Evolutionary conservation across 2,888 invertebrate genomes (phyloP), one percentile per base, ranked within the genome.

Genomic region (Thumatha senex): DNA sequence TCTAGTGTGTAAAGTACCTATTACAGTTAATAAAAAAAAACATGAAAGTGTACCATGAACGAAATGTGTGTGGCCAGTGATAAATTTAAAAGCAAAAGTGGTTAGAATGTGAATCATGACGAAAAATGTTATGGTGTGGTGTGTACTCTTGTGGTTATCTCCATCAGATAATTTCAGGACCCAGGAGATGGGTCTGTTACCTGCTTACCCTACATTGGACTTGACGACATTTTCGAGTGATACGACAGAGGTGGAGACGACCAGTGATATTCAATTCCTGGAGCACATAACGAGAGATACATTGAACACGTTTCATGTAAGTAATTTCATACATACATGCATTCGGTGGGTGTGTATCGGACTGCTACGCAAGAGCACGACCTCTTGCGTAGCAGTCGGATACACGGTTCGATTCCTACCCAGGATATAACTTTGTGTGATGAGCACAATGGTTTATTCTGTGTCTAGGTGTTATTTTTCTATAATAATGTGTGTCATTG

Each of bases 81-180:
- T 54, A 44, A 45, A 54, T 52, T 49, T 42, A 46, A 54, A 54
- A 24, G 49, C 15, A 33, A 54, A 42, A 38, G 51, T 29, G 9
- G 9, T 14, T 62, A 61, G 38, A 57, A 55, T 66, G 73, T 67
- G 60, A 46, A 64, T 43, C 58, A 82, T 67, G 86, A 76, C 54
- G 72, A 66, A 49, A 76, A 72, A 69, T 49, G 67, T 74, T 15
- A 60, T 67, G 13, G 12, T 80, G 31, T 78, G 67, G 48, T 74
- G 67, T 61, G 56, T 78, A 12, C 51, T 79, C 29, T 58, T 78
- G 51, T 61, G 74, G n/a, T 47, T 70, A 13, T 70, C 62, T 55
- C 56, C 74, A 0, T 50, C 67, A 14, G 68, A 67, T 8, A 72
- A 73, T 33, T 71, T 70, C 7, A 60, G 61, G 9, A 57, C 67